These are phyloP conservation scores for Muntiacus muntjak DNA, from an alignment of 2,113 vertebrate species.

Conservation along the genomic window DNA sequence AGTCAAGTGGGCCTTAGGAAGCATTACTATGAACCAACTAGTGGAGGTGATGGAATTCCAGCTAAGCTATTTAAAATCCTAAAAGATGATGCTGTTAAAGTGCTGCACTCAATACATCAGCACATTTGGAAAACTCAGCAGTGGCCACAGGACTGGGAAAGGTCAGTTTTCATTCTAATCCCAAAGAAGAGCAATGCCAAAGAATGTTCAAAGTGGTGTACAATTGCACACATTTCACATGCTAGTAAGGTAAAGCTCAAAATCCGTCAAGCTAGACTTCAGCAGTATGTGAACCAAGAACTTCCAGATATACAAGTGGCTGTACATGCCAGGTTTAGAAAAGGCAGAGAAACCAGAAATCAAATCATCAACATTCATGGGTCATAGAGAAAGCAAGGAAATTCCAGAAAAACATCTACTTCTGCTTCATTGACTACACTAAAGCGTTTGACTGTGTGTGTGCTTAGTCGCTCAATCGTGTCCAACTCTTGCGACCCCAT, in stretches of 20 bases:
- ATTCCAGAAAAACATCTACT: neutral
- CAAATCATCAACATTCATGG: neutral
- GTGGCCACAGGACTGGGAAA: neutral
- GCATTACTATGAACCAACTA: neutral
- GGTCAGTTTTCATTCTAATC: neutral
- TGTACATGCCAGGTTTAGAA: neutral
- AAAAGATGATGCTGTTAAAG: neutral
- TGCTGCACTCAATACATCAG: neutral
- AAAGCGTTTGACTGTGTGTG: neutral
- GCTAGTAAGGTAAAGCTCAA: neutral
- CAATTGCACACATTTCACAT: neutral
- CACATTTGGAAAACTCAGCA: neutral
- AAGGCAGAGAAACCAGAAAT: neutral
- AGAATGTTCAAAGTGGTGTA: neutral
- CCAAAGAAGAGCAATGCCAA: neutral
- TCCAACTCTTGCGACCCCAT: neutral
- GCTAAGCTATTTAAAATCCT: neutral
- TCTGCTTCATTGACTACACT: neutral
- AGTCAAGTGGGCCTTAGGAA: neutral
- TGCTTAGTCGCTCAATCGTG: neutral
- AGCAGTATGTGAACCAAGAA: neutral
- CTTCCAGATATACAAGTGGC: neutral
- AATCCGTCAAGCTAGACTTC: neutral
- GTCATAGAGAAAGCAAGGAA: neutral
- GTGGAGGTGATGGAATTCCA: neutral